Base-by-base conservation (phyloP, 1,140 invertebrate genomes). In the Lucilia sericata region DNA sequence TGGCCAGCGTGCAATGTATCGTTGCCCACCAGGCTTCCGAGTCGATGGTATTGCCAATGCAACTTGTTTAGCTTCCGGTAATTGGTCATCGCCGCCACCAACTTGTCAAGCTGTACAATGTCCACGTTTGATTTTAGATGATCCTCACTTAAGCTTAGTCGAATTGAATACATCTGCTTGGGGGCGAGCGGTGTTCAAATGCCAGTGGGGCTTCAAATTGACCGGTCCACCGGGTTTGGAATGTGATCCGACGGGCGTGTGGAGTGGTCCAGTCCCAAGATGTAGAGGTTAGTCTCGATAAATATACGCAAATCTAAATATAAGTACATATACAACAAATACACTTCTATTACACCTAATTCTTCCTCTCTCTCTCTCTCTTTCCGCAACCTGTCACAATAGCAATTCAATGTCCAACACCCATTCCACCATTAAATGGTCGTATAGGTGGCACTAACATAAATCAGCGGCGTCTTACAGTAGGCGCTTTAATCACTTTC, bases 381-480 rank as follows among this genome's bases (percentile, higher is more conserved):
- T 60, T 60, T 8, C 36, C 3, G 55, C 5, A 78, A 75, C 42
- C 42, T 14, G 25, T 30, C 3, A 80, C 91, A 91, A 4, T 91
- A 97, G 96, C 95, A 85, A 96, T 97, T 82, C 94, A 94, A 87
- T 97, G 96, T 88, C 94, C 95, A 5, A 92, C 94, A 83, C 96
- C 96, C 1, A 86, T 94, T 21, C 89, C 94, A 14, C 96, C 96
- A 7, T 91, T 93, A n/a, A 95, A 96, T 86, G 96, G 96, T 5
- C 93, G 93, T 9, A 91, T 96, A 49, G 92, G 93, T 82, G 93
- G 93, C 30, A 93, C 93, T 86, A 90, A 89, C 82, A 84, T 89
- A 36, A 90, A 88, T 82, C 90, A 91, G 84, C 90, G 92, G 12
- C 87, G 91, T 36, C 94, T 95, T 86, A 94, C 94, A 82, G 96